Evolutionary conservation across 1,140 invertebrate genomes (phyloP), one percentile per base, ranked within the genome.

Genomic region (Nylanderia fulva): DNA sequence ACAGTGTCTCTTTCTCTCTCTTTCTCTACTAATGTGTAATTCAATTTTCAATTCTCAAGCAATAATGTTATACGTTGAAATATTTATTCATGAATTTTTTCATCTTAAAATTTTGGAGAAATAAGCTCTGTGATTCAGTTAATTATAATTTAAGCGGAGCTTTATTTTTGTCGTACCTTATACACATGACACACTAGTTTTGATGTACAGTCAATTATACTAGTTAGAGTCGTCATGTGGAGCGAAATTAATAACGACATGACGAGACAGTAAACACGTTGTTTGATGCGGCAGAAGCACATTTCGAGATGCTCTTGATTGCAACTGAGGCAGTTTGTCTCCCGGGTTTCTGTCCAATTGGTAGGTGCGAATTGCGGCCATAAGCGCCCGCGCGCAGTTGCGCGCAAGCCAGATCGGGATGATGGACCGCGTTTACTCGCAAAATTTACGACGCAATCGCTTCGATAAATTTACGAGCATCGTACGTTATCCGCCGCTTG

Each of bases 361-460:
- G 21, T 82, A 84, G 74, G 84, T 79, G 74, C 75, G 75, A 85
- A 85, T 80, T 58, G 75, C 75, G 27, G 66, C 63, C 84, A 63
- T 76, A 76, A 84, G 80, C 71, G 71, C 29, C 71, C 71, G 69
- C 60, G 69, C 60, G 69, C 69, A 69, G 24, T 56, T 13, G 77
- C 2, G 72, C 42, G 42, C 21, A 56, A 66, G 75, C 36, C 27
- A 79, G 56, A 27, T 58, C 36, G 64, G 24, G 63, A 80, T 80
- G 36, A 77, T 64, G 75, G 61, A 68, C 33, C 54, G 33, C 60
- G 88, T 92, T 92, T 90, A 84, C 88, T 86, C 79, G 77, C 85
- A 86, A 90, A 92, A 93, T 92, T 92, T 91, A 72, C 90, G 87
- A 85, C 60, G 83, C 85, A 91, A 91, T 89, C 76, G 76, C 74